Conservation (phyloP, 2,113 vertebrate genomes). For the Otocyon megalotis region DNA sequence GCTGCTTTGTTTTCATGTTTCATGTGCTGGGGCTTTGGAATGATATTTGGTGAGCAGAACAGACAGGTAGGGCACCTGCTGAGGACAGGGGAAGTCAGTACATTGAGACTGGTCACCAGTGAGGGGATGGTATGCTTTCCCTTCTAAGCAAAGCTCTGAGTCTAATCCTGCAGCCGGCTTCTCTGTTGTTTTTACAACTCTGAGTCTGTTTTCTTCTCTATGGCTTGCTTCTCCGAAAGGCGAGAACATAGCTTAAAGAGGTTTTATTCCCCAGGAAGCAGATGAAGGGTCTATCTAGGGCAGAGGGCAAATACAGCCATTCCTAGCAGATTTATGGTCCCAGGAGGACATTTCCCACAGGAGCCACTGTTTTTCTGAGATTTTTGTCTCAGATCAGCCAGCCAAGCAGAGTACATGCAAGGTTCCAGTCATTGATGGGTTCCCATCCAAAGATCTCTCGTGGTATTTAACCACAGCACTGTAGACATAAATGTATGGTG, state of each 20-base stretch:
- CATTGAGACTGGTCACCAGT: not conserved
- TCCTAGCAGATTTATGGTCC: not conserved
- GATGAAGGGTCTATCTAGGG: not conserved
- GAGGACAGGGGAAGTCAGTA: not conserved
- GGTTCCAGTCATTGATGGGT: not conserved
- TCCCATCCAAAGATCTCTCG: not conserved
- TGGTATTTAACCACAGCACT: not conserved
- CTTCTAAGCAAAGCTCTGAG: not conserved
- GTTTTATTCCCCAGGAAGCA: not conserved
- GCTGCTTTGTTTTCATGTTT: not conserved
- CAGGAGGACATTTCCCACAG: not conserved
- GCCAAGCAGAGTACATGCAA: not conserved
- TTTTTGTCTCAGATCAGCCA: not conserved
- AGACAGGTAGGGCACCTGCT: not conserved
- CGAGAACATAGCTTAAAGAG: not conserved
- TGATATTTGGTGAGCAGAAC: not conserved
- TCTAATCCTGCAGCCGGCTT: not conserved
- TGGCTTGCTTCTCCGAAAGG: not conserved
- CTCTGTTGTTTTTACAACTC: not conserved
- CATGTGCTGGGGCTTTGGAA: not conserved
- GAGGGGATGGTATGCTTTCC: not conserved
- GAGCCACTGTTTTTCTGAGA: not conserved
- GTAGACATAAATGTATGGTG: not conserved
- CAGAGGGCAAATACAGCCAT: not conserved
- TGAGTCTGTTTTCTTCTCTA: not conserved